Conservation (phyloP, 2,113 vertebrate species). For the Lampris megalopsis region DNA sequence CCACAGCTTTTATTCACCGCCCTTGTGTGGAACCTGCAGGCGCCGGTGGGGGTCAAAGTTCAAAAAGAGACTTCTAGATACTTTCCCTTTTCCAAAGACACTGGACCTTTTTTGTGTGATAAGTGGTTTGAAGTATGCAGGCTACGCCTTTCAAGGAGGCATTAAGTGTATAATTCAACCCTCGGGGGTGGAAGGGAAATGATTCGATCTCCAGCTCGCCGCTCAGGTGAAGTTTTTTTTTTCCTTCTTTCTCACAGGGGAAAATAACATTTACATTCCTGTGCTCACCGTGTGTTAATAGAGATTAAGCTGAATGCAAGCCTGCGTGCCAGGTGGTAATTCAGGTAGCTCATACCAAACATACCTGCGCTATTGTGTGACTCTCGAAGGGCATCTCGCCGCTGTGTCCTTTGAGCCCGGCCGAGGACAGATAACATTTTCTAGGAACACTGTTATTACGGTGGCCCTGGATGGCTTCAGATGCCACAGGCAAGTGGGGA, state of each 20-base stretch:
- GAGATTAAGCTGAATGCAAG: constrained; percentile 76
- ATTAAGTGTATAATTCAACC: constrained; percentile 32
- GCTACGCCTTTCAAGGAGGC: constrained; percentile 37
- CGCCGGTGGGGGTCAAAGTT: constrained; percentile 49
- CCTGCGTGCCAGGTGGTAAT: constrained; percentile 75
- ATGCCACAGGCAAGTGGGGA: constrained; percentile 34
- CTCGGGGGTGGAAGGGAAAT: constrained; percentile 23
- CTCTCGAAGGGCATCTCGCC: constrained; percentile 62
- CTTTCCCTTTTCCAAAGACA: constrained; percentile 44
- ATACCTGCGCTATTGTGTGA: constrained; percentile 76
- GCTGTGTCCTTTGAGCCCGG: constrained; percentile 41
- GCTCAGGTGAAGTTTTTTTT: constrained; percentile 47
- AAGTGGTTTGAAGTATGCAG: constrained; percentile 29
- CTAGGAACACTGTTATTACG: constrained; percentile 63
- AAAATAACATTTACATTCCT: constrained; percentile 79
- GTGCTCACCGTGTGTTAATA: constrained; percentile 59
- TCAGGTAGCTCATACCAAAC: constrained; percentile 81
- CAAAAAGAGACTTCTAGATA: constrained; percentile 39
- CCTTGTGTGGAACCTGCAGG: constrained; percentile 48
- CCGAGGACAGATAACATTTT: constrained; percentile 65
- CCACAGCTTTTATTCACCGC: constrained; percentile 25
- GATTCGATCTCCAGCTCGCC: constrained; percentile 22
- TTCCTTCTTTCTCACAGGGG: constrained; percentile 28
- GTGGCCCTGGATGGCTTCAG: constrained; percentile 61
- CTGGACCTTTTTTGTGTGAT: constrained; percentile 35